Base-by-base conservation (phyloP, 2,797 vertebrate species). In the Eurystomus glaucurus region DNA sequence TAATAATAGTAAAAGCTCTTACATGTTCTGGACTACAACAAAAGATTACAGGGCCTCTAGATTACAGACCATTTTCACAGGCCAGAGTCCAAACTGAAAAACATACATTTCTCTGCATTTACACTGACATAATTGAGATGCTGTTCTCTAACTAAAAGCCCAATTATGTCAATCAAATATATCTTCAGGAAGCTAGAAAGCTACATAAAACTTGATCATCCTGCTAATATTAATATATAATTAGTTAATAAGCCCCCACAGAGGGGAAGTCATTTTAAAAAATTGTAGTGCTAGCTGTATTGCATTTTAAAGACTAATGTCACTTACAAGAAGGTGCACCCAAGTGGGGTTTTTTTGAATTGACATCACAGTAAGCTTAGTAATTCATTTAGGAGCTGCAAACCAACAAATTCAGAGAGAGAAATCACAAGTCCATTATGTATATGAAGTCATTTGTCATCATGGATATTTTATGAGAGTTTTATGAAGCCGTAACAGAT, bases 161-260 rank as follows among this genome's bases (percentile, higher is more conserved):
- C 66, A 94, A 96, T 96, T 93, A 96, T 81, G 83, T 76, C 96
- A 97, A 97, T 96, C 90, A 95, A 97, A 95, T 52, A 8, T 35
- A 82, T 88, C 76, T 94, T 82, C 91, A 90, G 92, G 96, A 97
- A 97, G 95, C 76, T 84, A 84, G 61, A 86, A 94, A 81, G 82
- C 66, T 70, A 82, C 70, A 70, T 23, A 92, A 86, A 96, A 92
- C 62, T 86, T 90, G 74, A 95, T 96, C 85, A 95, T 88, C 88
- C 93, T 92, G 72, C 43, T 88, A 72, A 92, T 88, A 95, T 79
- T 96, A 96, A 95, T 93, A 78, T 55, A 76, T 88, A 96, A 96
- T 96, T 76, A 95, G 88, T 65, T 88, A 97, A 97, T 93, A 91
- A 93, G 41, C 48, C 52, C 81, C 89, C 80, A 61, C 81, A 83